Evolutionary conservation across 1,140 invertebrate species (phyloP), one percentile per base, ranked within the genome.

Genomic region (Scaptodrosophila lebanonensis): DNA sequence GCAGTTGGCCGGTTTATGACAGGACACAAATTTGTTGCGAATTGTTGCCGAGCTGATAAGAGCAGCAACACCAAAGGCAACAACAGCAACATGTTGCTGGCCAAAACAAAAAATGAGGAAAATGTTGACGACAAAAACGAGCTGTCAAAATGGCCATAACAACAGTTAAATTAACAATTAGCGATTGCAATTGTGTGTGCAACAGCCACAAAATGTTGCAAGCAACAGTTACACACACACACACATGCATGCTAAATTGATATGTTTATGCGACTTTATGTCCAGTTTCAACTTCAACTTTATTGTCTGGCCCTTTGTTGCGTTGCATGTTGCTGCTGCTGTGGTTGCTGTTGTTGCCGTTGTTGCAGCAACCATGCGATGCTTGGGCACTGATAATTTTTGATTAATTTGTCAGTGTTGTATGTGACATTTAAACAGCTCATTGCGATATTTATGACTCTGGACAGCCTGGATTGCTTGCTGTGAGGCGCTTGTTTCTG

Each of bases 331-430:
- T 62, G 66, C 29, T 57, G 50, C 9, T 45, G 57, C 35, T 48
- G 58, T 22, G 30, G 54, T 35, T 64, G 65, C 42, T 52, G 51
- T 18, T 32, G 20, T 18, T 39, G 48, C 67, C 42, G 13, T 9
- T 38, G 11, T 4, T 16, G 6, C 4, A 16, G 12, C 5, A 16
- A 4, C 35, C 9, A 38, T 38, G 66, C 60, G 75, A 82, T 82
- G 75, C 76, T 66, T 65, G 76, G 50, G 43, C 62, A 36, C 66
- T 75, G 75, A 82, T 82, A 82, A 82, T 72, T 82, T 82, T 82
- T 82, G 75, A 82, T 82, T 82, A 82, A 82, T 82, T 82, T 82
- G 75, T 82, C 75, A 82, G 75, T 70, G 79, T 70, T 82, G 69
- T 67, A 68, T 82, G 75, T 82, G 75, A 82, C 75, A 82, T 82